phyloP scores from a whole-genome alignment of 2,113 vertebrate species.

The Nothoprocta pentlandii region DNA sequence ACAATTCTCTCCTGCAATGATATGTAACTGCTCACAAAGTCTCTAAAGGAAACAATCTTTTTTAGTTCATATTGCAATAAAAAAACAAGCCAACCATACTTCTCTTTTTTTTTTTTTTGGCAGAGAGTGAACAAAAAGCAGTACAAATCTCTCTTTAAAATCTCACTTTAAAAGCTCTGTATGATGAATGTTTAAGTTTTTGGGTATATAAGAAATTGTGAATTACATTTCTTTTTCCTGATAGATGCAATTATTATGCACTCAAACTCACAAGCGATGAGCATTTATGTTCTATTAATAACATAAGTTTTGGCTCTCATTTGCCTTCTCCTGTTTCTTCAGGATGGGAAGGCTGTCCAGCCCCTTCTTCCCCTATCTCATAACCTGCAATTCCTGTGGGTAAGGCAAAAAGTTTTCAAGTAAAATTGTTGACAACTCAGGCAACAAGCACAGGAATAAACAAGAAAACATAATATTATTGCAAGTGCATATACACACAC shows the following conservation, averaged over 20 bases:
- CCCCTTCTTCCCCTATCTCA: not conserved
- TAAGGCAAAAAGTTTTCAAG: not conserved
- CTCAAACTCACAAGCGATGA: not conserved
- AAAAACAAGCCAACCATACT: not conserved
- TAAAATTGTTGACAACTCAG: not conserved
- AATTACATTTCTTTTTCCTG: not conserved
- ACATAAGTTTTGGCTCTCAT: not conserved
- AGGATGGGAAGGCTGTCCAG: not conserved
- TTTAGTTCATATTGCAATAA: not conserved
- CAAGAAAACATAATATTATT: not conserved
- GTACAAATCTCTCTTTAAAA: not conserved
- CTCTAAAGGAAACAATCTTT: constrained; percentile 16
- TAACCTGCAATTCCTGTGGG: not conserved
- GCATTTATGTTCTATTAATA: not conserved
- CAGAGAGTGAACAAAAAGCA: not conserved
- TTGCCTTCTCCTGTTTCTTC: not conserved
- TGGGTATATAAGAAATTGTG: not conserved
- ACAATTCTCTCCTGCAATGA: constrained; percentile 19
- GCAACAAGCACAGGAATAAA: not conserved
- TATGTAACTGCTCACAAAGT: constrained; percentile 11
- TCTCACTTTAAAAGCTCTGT: not conserved
- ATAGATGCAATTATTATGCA: not conserved
- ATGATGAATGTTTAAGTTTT: not conserved
- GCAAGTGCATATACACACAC: not conserved
- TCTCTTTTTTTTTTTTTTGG: not conserved